Base-by-base conservation (phyloP, 1,140 invertebrate genomes). In the Orchesella cincta region DNA sequence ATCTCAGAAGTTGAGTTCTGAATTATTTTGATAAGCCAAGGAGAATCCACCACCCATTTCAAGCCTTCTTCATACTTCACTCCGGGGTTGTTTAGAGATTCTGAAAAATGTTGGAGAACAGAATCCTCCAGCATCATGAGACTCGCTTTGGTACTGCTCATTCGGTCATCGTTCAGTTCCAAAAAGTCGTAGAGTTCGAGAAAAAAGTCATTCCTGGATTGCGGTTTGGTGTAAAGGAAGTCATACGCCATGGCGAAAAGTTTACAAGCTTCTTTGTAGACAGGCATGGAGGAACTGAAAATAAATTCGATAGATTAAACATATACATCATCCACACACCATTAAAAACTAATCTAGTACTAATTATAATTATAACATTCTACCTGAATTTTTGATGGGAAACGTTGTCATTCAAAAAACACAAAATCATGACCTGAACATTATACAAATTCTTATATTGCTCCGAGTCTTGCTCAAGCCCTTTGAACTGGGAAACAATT, bases 381-480 rank as follows among this genome's bases (percentile, higher is more conserved):
- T 57, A 14, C 8, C 62, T n/a, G 5, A 67, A 67, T 67, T 67
- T 67, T 33, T 8, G 8, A 8, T 12, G 31, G 14, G 62, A 8
- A 62, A 18, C 33, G 8, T 29, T 12, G 31, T 67, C 62, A 33
- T 33, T 67, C 31, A 67, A 67, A 2, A 67, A 23, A n/a, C 62
- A 67, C 2, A 67, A 29, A 2, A 67, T 12, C 62, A 67, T 67
- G 29, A 67, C 62, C 31, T 67, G 62, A 5, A 67, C 31, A 67
- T 67, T 33, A 33, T 67, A 67, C 28, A 67, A 29, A 8, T 67
- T 29, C 62, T 31, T 67, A 5, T 23, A 14, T 12, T 31, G 23
- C 31, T 8, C 8, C 28, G 62, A 67, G 33, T 67, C 31, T 31
- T 1, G 29, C 12, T 67, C 62, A 8, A 67, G 62, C 2, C 29